Evolutionary conservation across 2,888 invertebrate genomes (phyloP).

Genomic region (Drosophila putrida): DNA sequence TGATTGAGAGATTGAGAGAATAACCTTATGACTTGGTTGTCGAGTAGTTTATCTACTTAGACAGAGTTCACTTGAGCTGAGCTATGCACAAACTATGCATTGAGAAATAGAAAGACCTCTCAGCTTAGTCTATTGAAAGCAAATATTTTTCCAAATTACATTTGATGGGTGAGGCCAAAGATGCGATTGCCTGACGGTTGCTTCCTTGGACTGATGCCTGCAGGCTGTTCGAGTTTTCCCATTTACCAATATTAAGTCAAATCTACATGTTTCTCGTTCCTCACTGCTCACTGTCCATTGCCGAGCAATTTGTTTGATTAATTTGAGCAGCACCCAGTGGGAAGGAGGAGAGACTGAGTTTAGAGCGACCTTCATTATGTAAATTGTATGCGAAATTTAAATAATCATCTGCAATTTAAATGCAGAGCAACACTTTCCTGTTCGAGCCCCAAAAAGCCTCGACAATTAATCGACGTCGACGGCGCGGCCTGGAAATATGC

Average conservation of each 20-base stretch:
- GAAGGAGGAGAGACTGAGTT: constrained; percentile 2
- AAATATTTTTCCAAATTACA: constrained; percentile 78
- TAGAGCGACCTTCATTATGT: constrained; percentile 76
- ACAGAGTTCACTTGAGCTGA: constrained; percentile 12
- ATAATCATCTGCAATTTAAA: constrained; percentile 81
- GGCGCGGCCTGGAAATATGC: constrained; percentile 67
- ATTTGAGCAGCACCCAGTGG: constrained; percentile 46
- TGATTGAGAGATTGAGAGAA: constrained; percentile 11
- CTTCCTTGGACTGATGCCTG: neutral
- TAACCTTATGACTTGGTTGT: neutral
- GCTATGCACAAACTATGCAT: constrained; percentile 32
- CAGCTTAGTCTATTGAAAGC: constrained; percentile 61
- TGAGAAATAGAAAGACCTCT: constrained; percentile 2
- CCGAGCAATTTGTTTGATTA: constrained; percentile 78
- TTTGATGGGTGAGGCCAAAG: constrained; percentile 57
- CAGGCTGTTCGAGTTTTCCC: neutral
- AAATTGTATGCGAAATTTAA: constrained; percentile 80
- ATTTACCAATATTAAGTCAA: constrained; percentile 7
- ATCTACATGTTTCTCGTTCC: constrained; percentile 8
- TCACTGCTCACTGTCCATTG: constrained; percentile 37
- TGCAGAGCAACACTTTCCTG: constrained; percentile 77
- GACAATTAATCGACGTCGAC: constrained; percentile 73
- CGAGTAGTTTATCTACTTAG: constrained; percentile 22
- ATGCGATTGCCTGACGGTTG: constrained; percentile 24
- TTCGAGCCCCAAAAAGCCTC: constrained; percentile 42